Evolutionary conservation across 2,888 invertebrate genomes (phyloP).

Genomic region (Tuta absoluta): DNA sequence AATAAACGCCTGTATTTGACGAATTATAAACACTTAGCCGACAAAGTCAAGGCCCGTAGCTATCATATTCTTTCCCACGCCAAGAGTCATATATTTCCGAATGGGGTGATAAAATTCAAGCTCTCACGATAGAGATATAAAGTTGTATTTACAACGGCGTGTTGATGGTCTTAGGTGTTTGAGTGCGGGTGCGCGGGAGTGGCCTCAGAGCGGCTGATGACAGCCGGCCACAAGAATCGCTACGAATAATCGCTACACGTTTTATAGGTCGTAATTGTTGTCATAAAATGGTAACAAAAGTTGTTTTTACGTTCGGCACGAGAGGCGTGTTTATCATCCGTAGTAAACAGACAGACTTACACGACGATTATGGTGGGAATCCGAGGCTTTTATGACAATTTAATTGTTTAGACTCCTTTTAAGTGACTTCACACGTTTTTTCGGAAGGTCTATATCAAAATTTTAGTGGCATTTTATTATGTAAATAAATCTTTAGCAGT

Average conservation of each 20-base stretch:
- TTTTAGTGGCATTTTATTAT: slow-evolving; percentile 34
- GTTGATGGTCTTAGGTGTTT: slow-evolving; percentile 44
- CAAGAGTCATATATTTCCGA: slow-evolving; percentile 14
- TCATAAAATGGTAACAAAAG: slow-evolving; percentile 80
- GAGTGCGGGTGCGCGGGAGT: slow-evolving; percentile 40
- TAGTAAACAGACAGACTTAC: slow-evolving; percentile 67
- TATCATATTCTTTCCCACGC: slow-evolving; percentile 39
- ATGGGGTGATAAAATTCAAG: slow-evolving; percentile 40
- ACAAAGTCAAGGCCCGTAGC: slow-evolving; percentile 61
- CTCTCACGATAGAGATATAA: slow-evolving; percentile 48
- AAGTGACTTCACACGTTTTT: slow-evolving; percentile 50
- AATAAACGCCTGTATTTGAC: slow-evolving; percentile 45
- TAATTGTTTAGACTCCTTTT: slow-evolving; percentile 67
- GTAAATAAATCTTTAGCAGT: slow-evolving; percentile 24
- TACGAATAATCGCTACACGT: slow-evolving; percentile 77
- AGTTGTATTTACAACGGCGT: slow-evolving; percentile 48
- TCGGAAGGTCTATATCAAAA: slow-evolving; percentile 48
- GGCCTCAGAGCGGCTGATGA: slow-evolving; percentile 62
- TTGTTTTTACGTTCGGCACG: slow-evolving; percentile 78
- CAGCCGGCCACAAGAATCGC: slow-evolving; percentile 75
- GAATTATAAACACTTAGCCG: slow-evolving; percentile 59
- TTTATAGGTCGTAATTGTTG: slow-evolving; percentile 81
- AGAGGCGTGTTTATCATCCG: slow-evolving; percentile 74
- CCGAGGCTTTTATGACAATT: slow-evolving; percentile 64
- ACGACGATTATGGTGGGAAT: slow-evolving; percentile 71